Percentiles rank a stretch among this genome's conserved stretches.
Conservation (phyloP, 2,113 vertebrate species). For the Baryphthengus martii region DNA sequence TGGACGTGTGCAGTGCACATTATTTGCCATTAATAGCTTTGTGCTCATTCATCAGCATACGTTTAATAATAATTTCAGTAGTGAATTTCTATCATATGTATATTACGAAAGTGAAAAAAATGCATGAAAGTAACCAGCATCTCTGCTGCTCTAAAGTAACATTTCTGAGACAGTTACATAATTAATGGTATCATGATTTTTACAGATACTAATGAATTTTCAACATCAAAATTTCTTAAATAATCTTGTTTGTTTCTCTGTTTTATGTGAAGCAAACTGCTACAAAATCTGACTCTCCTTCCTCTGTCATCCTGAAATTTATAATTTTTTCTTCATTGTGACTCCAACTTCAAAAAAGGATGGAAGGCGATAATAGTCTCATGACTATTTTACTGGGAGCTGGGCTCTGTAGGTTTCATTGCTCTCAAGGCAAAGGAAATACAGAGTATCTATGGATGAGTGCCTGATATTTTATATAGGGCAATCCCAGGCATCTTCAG, state of each 20-base stretch:
- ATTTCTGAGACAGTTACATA: neutral
- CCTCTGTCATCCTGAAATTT: neutral
- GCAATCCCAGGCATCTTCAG: neutral
- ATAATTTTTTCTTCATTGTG: neutral
- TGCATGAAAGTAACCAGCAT: neutral
- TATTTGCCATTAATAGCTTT: conserved; percentile 31
- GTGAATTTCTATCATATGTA: neutral
- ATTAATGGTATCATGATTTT: neutral
- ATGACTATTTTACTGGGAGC: neutral
- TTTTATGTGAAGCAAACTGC: neutral
- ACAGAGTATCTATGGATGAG: neutral
- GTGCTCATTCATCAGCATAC: conserved; percentile 49
- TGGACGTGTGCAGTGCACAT: conserved; percentile 1
- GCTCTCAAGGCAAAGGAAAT: neutral
- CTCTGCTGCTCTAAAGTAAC: neutral
- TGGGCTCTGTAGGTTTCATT: neutral
- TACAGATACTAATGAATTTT: neutral
- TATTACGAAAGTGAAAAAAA: neutral
- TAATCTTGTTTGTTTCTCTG: neutral
- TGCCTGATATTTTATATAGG: neutral
- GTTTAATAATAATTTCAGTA: conserved; percentile 2
- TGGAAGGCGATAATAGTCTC: neutral
- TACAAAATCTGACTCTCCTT: neutral
- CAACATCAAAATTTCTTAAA: neutral
- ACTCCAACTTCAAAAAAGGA: neutral